Conservation (phyloP, 2,797 vertebrate genomes). For the Cuculus canorus region DNA sequence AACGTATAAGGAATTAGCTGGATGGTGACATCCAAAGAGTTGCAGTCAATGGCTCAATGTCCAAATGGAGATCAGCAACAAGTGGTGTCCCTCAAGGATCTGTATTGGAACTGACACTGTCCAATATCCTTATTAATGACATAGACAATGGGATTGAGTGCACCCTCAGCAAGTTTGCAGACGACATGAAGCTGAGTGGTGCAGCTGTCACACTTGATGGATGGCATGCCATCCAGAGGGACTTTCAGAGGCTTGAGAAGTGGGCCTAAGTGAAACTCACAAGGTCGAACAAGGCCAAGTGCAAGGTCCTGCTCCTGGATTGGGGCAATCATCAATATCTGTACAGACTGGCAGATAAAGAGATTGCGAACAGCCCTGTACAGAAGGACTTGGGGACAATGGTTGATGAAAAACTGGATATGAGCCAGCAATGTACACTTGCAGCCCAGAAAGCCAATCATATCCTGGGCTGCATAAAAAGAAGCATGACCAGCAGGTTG, state of each 20-base stretch:
- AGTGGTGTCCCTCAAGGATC: neutral
- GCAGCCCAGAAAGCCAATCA: neutral
- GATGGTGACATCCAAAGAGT: neutral
- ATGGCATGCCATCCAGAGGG: neutral
- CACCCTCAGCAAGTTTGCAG: neutral
- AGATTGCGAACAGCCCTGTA: neutral
- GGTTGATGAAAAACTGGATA: neutral
- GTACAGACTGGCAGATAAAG: neutral
- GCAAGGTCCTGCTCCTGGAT: neutral
- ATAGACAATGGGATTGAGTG: neutral
- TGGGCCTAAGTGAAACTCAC: neutral
- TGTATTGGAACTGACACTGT: neutral
- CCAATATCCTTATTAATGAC: neutral
- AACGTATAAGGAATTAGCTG: neutral
- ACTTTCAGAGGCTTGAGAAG: neutral
- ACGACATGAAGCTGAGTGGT: neutral
- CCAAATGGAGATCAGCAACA: neutral
- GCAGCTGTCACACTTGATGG: fast-evolving
- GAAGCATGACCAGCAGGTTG: fast-evolving
- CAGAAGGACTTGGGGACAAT: neutral
- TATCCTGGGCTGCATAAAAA: neutral
- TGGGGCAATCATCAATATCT: neutral
- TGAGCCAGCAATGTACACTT: fast-evolving
- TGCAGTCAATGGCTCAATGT: neutral
- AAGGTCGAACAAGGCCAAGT: neutral